Base-by-base conservation (phyloP, 2,888 invertebrate species). In the Coronaproctus castanopsis region DNA sequence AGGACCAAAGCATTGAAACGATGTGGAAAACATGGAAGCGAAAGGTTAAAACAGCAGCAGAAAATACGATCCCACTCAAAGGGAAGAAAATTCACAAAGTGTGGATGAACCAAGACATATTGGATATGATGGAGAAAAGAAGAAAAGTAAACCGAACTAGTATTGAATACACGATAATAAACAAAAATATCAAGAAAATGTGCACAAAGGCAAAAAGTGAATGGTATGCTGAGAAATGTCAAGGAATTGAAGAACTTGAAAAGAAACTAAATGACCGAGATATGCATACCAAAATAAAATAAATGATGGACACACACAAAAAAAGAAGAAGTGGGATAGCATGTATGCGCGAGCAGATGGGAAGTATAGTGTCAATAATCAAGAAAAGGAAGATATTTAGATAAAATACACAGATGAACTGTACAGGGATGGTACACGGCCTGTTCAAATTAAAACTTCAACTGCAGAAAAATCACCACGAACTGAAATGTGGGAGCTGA, bases 101-200 rank as follows among this genome's bases (percentile, higher is more conserved):
- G 21, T 36, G 56, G 56, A 36, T 48, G 49, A 56, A 19, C 10
- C 19, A 24, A n/a, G 24, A 55, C 23, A 55, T 55, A 3, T 24
- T 55, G 55, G 2, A 55, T 10, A 56, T 48, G 49, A 56, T 56
- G 18, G 20, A 14, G 20, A 48, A 56, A 56, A 56, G 56, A 48
- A 56, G 56, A 20, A 48, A 48, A 36, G 24, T 56, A 48, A 24
- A 49, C 36, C 3, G 56, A 5, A 48, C 18, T 48, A 19, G 56
- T 48, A 21, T 49, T 21, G 56, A 56, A 24, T 56, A 56, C 49
- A 19, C 18, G 18, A 48, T 3, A 2, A 56, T 36, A 56, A 56
- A 56, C 56, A 56, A 20, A 24, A 20, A 14, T n/a, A 56, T 56
- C 24, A 24, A 56, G 49, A 56, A 48, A 48, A 56, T 8, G 19